Conservation (phyloP, 2,888 invertebrate genomes). For the Aromia moschata region DNA sequence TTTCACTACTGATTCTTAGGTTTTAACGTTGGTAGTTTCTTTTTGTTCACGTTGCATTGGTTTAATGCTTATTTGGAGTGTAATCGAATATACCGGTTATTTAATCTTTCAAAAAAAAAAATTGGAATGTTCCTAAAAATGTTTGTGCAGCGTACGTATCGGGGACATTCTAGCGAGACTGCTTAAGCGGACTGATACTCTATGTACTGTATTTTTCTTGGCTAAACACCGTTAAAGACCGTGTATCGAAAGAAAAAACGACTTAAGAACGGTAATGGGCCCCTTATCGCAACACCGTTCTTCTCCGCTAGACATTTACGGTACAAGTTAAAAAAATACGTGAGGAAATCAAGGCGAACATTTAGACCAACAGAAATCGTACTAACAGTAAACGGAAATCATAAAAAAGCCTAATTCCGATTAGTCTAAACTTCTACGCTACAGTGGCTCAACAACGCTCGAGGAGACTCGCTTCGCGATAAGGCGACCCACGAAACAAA, state of each 20-base stretch:
- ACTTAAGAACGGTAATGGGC: too few relatives aligned
- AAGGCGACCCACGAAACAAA: conserved; percentile 4
- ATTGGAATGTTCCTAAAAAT: background rate
- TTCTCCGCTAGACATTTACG: too few relatives aligned
- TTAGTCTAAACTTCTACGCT: background rate
- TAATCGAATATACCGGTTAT: too few relatives aligned
- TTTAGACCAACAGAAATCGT: conserved; percentile 6
- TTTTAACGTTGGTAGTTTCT: too few relatives aligned
- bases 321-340: too few relatives aligned
- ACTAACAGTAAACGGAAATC: background rate
- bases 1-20: too few relatives aligned
- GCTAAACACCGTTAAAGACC: background rate
- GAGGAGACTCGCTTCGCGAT: conserved; percentile 7
- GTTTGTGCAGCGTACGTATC: background rate
- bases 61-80: too few relatives aligned
- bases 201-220: background rate
- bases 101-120: background rate
- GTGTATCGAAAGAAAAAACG: background rate
- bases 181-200: conserved; percentile 1
- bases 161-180: background rate
- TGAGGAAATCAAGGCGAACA: background rate
- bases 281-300: too few relatives aligned
- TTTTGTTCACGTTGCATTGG: too few relatives aligned
- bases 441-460: background rate
- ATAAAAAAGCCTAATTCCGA: conserved; percentile 4